A percentile compares a stretch with the other conserved stretches of the same genome.
These are phyloP conservation scores for Spinibarbus caldwelli DNA, from an alignment of 2,797 vertebrate species.

Conservation along the genomic window DNA sequence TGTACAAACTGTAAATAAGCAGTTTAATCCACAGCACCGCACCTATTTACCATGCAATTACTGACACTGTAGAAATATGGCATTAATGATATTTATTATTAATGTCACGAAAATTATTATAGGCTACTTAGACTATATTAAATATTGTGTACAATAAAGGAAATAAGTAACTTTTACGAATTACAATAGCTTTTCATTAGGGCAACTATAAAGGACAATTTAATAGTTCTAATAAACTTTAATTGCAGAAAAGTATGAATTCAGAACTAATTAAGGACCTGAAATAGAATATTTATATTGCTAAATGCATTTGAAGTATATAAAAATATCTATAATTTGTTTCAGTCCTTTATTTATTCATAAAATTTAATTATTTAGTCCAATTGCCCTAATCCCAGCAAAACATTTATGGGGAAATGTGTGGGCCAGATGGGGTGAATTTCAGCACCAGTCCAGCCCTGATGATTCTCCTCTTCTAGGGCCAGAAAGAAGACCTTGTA, in stretches of 20 bases:
- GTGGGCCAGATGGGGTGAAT: not conserved
- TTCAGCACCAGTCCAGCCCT: not conserved
- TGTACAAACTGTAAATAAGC: no score
- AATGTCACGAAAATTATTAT: no score
- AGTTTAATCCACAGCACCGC: not conserved
- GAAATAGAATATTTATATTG: not conserved
- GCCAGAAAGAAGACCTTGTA: not conserved
- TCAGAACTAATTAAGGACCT: no score
- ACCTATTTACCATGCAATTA: not conserved
- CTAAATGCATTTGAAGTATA: not conserved
- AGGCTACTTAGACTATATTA: no score
- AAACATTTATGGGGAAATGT: not conserved
- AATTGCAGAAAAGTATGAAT: no score
- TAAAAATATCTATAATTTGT: not conserved
- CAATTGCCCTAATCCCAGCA: not conserved
- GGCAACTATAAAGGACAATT: no score
- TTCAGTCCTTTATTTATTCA: not conserved
- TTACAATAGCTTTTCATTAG: no score
- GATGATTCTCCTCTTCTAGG: not conserved
- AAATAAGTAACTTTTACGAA: no score
- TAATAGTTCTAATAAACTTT: no score
- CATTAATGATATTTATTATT: not conserved
- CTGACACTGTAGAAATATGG: not conserved
- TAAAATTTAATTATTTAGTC: not conserved
- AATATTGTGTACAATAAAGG: no score